These are phyloP conservation scores for Bagarius yarrelli DNA, from an alignment of 2,113 vertebrate species.

Conservation along the genomic window DNA sequence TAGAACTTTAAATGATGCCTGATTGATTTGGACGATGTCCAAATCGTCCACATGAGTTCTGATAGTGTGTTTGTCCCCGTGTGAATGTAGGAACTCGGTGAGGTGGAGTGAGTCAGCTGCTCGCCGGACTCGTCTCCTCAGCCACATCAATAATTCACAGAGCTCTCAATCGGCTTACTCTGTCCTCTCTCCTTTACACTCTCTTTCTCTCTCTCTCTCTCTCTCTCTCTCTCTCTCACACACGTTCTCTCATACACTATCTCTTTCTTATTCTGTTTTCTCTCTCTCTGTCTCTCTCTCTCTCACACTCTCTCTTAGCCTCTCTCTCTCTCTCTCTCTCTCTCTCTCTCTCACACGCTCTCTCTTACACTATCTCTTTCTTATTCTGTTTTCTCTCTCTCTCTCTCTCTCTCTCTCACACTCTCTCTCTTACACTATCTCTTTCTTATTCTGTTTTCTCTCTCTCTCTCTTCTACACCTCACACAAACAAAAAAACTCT, in stretches of 20 bases:
- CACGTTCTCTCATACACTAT: neutral
- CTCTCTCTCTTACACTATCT: no score
- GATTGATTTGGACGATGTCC: neutral
- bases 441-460: neutral
- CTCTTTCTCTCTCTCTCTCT: neutral
- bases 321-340: conserved; percentile 45
- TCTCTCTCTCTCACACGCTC: conserved; percentile 31
- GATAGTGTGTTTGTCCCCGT: neutral
- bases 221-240: neutral
- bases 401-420: neutral
- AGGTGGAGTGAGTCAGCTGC: conserved; percentile 16
- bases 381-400: neutral
- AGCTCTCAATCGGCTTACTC: conserved; percentile 10
- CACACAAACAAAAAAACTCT: no score
- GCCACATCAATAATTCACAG: conserved; percentile 34
- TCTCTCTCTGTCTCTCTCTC: conserved; percentile 24
- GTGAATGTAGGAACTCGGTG: conserved; percentile 18
- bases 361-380: neutral
- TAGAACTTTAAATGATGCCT: neutral
- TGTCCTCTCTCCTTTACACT: no score
- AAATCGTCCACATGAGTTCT: neutral
- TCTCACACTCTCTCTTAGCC: conserved; percentile 45
- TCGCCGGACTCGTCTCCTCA: conserved; percentile 16
- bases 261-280: conserved; percentile 19
- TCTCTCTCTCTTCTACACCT: no score